A percentile compares a stretch with the other conserved stretches of the same genome.
Evolutionary conservation across 2,113 vertebrate species (phyloP).

Genomic region (Eidolon helvum): DNA sequence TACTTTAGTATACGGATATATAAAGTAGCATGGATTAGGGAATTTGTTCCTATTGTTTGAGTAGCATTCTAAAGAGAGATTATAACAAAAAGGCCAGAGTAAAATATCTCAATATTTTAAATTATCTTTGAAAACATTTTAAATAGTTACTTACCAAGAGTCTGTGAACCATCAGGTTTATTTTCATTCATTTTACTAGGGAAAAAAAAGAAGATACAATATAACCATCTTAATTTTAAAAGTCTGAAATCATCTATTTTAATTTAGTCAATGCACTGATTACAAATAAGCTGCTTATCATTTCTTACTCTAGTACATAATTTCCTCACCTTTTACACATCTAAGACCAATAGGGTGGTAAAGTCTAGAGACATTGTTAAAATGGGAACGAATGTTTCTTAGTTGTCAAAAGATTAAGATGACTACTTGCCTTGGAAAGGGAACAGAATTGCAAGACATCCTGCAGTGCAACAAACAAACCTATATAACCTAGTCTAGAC

Average conservation of each 20-base stretch:
- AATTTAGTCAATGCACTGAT: background rate
- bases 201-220: conserved; percentile 64
- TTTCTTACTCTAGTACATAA: conserved; percentile 11
- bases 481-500: background rate
- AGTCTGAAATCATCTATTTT: conserved; percentile 47
- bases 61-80: background rate
- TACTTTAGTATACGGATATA: background rate
- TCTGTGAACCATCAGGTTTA: conserved; percentile 64
- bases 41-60: conserved; percentile 3
- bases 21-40: background rate
- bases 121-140: conserved; percentile 9
- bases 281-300: background rate
- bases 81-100: background rate
- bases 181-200: conserved; percentile 82
- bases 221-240: conserved; percentile 30
- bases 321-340: conserved; percentile 21
- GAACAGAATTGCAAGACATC: background rate
- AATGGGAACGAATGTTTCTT: conserved; percentile 13
- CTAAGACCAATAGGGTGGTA: background rate
- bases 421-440: background rate
- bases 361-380: background rate
- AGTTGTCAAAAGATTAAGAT: conserved; percentile 32
- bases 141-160: conserved; percentile 78
- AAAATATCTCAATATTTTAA: background rate
- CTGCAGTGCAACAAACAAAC: background rate